Evolutionary conservation across 2,888 invertebrate species (phyloP), one percentile per base, ranked within the genome.

Genomic region (Eupithecia inturbata): DNA sequence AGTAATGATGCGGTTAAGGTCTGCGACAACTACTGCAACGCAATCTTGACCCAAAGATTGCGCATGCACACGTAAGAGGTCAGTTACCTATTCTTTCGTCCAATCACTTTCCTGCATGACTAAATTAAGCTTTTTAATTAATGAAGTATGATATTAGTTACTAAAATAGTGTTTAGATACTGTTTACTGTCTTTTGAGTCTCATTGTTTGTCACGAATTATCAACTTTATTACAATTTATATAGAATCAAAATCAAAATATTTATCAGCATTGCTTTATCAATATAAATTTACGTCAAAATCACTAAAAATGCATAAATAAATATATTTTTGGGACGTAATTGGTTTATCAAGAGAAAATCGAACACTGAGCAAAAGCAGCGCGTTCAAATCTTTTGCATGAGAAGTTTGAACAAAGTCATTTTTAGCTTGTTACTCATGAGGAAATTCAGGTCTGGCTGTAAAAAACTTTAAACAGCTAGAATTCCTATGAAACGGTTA

Each of bases 11-110:
- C 39, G 14, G 10, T 39, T 1, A 1, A 39, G 12, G 3, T 41
- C 41, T 41, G 16, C 41, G 41, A 41, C 41, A 41, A 41, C 41
- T 45, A 73, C 74, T 67, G 75, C 63, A 68, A 68, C 68, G 68
- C 81, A 82, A 82, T 90, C 90, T 90, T 90, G 90, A 88, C 88
- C 87, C 76, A 63, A 74, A 74, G 78, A 67, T 85, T 83, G 79
- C 78, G 79, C 75, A 74, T 68, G 71, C 81, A 82, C 79, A 84
- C 82, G 83, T 86, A 86, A 89, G 73, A 82, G 87, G 81, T 78
- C 83, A 78, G 36, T 77, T 82, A 82, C 84, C 85, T 77, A 67
- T 72, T 78, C 78, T 80, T 72, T 78, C 71, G 45, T 75, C 12
- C 31, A 19, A 22, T 6, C 33, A 36, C 41, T 45, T 45, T 68